These are phyloP conservation scores for Achlya flavicornis DNA, from an alignment of 2,888 invertebrate genomes.

Conservation along the genomic window DNA sequence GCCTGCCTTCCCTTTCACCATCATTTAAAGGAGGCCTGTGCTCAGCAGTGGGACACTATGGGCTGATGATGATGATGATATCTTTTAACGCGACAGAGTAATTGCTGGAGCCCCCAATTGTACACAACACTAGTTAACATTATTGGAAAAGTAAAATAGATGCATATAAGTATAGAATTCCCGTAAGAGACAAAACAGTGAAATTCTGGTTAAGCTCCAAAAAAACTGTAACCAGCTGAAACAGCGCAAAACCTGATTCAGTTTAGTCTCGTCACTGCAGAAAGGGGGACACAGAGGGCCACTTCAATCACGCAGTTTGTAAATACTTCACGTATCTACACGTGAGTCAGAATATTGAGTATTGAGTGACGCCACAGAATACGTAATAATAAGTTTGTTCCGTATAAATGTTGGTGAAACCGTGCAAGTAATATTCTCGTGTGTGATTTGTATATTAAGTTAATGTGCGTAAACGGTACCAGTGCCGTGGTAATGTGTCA, in stretches of 20 bases:
- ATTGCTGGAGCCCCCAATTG: no score
- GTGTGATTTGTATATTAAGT: background rate
- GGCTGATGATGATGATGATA: no score
- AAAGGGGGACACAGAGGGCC: constrained; percentile 38
- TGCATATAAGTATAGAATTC: no score
- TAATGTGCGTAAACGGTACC: background rate
- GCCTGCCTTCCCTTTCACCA: no score
- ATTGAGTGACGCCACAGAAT: constrained; percentile 17
- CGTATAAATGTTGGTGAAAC: background rate
- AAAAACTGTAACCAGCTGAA: background rate
- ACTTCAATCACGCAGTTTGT: constrained; percentile 37
- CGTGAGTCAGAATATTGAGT: constrained; percentile 29
- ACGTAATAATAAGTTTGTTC: constrained; percentile 10
- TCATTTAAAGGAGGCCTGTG: no score
- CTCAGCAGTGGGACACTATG: no score
- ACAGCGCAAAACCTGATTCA: constrained; percentile 29
- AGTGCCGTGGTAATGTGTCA: background rate
- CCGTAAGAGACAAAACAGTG: no score
- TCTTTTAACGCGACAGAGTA: no score
- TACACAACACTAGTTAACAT: no score
- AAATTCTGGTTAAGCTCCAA: background rate
- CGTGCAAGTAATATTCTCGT: background rate
- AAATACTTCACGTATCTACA: constrained; percentile 39
- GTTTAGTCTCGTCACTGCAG: constrained; percentile 42
- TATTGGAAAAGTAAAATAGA: no score